Conservation (phyloP, 1,140 invertebrate genomes). For the Euglossa dilemma region DNA sequence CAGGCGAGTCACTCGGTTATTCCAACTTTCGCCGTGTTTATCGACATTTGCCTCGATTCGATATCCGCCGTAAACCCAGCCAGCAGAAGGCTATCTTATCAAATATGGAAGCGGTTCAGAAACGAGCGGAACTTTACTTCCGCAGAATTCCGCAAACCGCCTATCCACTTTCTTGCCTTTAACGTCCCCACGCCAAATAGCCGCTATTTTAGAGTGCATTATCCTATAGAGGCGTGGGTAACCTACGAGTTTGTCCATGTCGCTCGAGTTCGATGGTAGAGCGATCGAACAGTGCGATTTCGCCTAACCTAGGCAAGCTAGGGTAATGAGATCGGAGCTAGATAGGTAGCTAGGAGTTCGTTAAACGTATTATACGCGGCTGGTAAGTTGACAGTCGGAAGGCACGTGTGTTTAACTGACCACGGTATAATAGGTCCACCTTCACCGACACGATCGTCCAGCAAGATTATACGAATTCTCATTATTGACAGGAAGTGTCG, state of each 20-base stretch:
- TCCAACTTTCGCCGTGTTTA: conserved; percentile 1
- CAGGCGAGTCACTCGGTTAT: background rate
- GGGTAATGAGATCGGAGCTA: conserved; percentile 4
- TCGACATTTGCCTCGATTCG: conserved; percentile 14
- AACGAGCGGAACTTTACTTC: conserved; percentile 26
- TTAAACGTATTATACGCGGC: too few species aligned
- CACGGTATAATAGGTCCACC: too few species aligned
- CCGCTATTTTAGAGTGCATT: conserved; percentile 40
- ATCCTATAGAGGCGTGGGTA: conserved; percentile 29
- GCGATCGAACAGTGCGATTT: conserved; percentile 6
- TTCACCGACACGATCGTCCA: too few species aligned
- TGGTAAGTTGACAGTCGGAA: too few species aligned
- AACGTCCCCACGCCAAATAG: conserved; percentile 39
- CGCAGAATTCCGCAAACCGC: conserved; percentile 27
- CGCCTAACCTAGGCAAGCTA: background rate
- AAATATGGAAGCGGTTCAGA: conserved; percentile 56
- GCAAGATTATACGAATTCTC: too few species aligned
- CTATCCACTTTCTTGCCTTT: conserved; percentile 46
- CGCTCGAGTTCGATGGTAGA: background rate
- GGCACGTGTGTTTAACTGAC: too few species aligned
- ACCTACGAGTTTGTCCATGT: conserved; percentile 12
- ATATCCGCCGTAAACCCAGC: conserved; percentile 7
- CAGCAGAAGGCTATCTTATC: conserved; percentile 39
- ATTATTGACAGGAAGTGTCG: too few species aligned
- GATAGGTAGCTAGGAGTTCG: too few species aligned